Evolutionary conservation across 2,113 vertebrate genomes (phyloP), one percentile per base, ranked within the genome.

Genomic region (Clupea harengus): DNA sequence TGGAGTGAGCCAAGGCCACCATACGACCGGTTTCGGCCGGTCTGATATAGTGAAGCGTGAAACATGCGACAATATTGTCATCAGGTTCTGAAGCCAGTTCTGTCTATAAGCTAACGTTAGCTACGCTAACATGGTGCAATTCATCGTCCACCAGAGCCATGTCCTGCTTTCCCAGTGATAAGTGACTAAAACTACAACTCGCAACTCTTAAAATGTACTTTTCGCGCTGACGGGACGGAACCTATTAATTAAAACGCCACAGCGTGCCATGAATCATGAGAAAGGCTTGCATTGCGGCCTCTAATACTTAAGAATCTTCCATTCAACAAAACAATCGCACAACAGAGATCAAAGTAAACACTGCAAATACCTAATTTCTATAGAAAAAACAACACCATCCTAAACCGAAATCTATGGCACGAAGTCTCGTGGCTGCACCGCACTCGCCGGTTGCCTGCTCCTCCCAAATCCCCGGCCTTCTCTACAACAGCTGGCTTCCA

Each of bases 221-320:
- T 39, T 39, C 32, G 1, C 13, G 25, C 50, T 32, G 57, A 57
- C n/a, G 4, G 39, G 32, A 28, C 22, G 50, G 18, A 8, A 9
- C 39, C 20, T 57, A 20, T 83, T 83, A 83, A 83, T 83, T 83
- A 52, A 52, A 83, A 83, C 9, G 32, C 82, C 32, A 83, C 32
- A 83, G 32, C 82, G 22, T 83, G 52, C 28, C 72, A 60, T 52
- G 82, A 83, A 20, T 60, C 10, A 9, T 72, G 64, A 28, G 28
- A 78, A 44, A 52, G 49, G 82, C 82, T 32, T 83, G 11, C 46
- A 72, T 17, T 44, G 82, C 50, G 82, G 82, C 54, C 82, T 25
- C 11, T 44, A 45, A 45, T 67, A 78, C 28, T 5, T 10, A 78
- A 32, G 28, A 78, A 78, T 39, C 72, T 17, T 39, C 72, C 28